Percentiles rank a stretch among this genome's conserved stretches.
phyloP scores from a whole-genome alignment of 2,888 invertebrate species.

The Cephus spinipes region DNA sequence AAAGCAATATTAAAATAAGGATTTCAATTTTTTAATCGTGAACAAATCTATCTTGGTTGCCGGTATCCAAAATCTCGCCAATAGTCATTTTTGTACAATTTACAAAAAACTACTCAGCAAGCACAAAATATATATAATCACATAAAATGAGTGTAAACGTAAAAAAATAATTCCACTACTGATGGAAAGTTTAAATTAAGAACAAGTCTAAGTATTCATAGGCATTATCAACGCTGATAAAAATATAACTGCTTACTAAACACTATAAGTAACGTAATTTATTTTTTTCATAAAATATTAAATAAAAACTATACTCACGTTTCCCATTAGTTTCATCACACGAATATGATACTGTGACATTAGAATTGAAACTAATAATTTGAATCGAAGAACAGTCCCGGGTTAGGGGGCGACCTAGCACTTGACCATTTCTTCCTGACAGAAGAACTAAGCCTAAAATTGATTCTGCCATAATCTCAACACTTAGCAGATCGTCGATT shows the following conservation, averaged over 20 bases:
- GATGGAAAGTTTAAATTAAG: background rate
- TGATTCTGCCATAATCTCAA: constrained; percentile 31
- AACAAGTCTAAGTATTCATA: background rate
- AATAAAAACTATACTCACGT: constrained; percentile 38
- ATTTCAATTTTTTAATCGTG: too few species aligned
- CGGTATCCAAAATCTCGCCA: too few species aligned
- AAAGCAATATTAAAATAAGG: too few species aligned
- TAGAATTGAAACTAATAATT: constrained; percentile 45
- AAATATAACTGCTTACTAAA: background rate
- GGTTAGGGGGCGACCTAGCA: constrained; percentile 68
- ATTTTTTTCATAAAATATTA: too few species aligned
- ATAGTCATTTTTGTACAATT: too few species aligned
- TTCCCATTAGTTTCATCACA: constrained; percentile 45
- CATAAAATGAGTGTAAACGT: too few species aligned
- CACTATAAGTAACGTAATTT: background rate
- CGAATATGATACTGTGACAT: constrained; percentile 46
- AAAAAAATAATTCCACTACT: background rate
- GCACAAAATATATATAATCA: too few species aligned
- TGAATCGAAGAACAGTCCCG: constrained; percentile 39
- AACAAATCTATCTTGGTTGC: too few species aligned
- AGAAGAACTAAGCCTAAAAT: constrained; percentile 72
- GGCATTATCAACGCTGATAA: background rate
- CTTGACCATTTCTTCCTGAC: constrained; percentile 77
- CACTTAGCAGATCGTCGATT: constrained; percentile 75
- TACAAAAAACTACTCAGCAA: too few species aligned